phyloP scores from a whole-genome alignment of 2,797 vertebrate species.

The Anabas testudineus region DNA sequence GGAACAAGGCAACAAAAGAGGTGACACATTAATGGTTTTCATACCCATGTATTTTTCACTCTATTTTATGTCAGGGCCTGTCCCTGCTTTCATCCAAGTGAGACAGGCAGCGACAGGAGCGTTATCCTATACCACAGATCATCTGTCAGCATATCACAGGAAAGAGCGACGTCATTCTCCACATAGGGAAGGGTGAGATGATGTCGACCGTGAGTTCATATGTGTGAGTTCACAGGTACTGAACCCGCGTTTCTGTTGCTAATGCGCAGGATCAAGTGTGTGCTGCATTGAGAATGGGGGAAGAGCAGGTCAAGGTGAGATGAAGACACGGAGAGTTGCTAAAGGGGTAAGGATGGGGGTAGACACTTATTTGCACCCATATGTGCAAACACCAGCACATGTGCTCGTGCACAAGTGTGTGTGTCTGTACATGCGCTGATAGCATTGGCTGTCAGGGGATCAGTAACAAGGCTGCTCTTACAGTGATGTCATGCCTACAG shows the following conservation, averaged over 20 bases:
- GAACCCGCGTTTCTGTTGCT: background rate
- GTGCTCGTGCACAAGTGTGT: slow-evolving; percentile 34
- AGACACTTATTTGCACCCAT: slow-evolving; percentile 44
- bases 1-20: background rate
- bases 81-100: background rate
- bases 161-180: slow-evolving; percentile 75
- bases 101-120: slow-evolving; percentile 74
- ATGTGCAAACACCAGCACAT: slow-evolving; percentile 53
- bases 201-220: slow-evolving; percentile 57
- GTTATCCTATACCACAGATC: slow-evolving; percentile 74
- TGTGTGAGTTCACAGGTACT: slow-evolving; percentile 29
- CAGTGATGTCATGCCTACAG: slow-evolving; percentile 86
- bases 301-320: slow-evolving; percentile 47
- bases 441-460: slow-evolving; percentile 81
- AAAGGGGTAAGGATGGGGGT: slow-evolving; percentile 6
- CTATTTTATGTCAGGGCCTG: slow-evolving; percentile 3
- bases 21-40: background rate
- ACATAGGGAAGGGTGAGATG: slow-evolving; percentile 63
- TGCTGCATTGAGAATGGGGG: slow-evolving; percentile 18
- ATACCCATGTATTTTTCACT: slow-evolving; percentile 22
- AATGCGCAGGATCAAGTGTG: slow-evolving; percentile 9
- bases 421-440: slow-evolving; percentile 67
- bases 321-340: slow-evolving; percentile 43
- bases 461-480: slow-evolving; percentile 83
- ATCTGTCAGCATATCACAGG: slow-evolving; percentile 79